Base-by-base conservation (phyloP, 64 coral and sea anemone species). In the Pocillopora verrucosa region DNA sequence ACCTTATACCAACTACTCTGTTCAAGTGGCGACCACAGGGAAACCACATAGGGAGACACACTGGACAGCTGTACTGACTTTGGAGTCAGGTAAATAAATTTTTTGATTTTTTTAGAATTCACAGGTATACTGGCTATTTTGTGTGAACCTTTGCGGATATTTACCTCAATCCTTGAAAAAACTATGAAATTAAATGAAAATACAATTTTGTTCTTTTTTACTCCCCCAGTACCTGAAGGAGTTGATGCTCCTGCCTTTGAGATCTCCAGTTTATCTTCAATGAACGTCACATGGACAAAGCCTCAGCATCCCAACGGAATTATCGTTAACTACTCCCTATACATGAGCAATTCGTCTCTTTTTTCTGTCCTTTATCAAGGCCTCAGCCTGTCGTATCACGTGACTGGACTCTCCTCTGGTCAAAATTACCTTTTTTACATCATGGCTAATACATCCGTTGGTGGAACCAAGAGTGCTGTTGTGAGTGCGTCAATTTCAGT, bases 391-490 rank as follows among this genome's bases (percentile, higher is more conserved):
- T 59, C 61, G 56, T 91, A 91, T 78, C 73, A 91, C 74, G 90
- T 91, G 80, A 86, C 90, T 58, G 63, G 65, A 14, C 60, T 91
- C 56, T 69, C 90, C 74, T 80, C 90, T 91, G 90, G 82, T 51
- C 90, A 78, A 91, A 77, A 74, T 9, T 91, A 91, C 16, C 78
- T 56, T 58, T 91, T 91, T 63, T 86, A 35, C 72, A 26, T 91
- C n/a, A 59, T 91, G 75, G 90, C 90, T 34, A 91, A 76, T 86
- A 91, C 90, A 5, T 91, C 82, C 12, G 90, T 84, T 13, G 90
- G 90, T 58, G 90, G 90, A 13, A 91, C 41, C 70, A 68, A 77
- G 60, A 91, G 90, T 67, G 22, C 30, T 13, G 14, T 77, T 81
- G 81, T 91, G 3, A 69, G 13, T 22, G 81, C 76, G n/a, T 65